Evolutionary conservation across 2,113 vertebrate species (phyloP), one percentile per base, ranked within the genome.

Genomic region (Cavia aperea): DNA sequence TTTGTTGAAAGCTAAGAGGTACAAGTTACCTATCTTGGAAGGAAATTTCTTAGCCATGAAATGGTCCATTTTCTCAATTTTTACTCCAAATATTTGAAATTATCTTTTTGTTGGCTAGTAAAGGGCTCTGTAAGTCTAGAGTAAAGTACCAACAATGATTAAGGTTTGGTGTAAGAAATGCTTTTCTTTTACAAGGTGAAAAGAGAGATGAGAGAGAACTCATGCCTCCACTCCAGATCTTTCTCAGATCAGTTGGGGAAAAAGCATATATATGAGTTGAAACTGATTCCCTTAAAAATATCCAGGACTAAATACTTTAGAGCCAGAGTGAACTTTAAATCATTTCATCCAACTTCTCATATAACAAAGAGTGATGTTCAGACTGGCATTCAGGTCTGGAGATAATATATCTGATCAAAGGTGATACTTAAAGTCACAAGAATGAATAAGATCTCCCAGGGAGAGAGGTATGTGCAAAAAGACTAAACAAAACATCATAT

Each of bases 171-270:
- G 26, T 43, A 18, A 58, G 13, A 13, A 43, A 36, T 9, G 29
- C 7, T 26, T 79, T 46, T 43, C 68, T 39, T 33, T 58, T 39
- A 23, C 5, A 58, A n/a, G 14, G 33, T 24, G 62, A 68, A 77
- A 31, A 18, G 39, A 33, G 31, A n/a, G 18, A 11, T 51, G 31
- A 18, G 72, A 21, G 33, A 78, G 39, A 7, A 19, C 33, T 56
- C 3, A 2, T 9, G 23, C 2, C 31, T 33, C 18, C 11, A 29
- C 1, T 26, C 31, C 12, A 36, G 63, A 33, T 0, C 5, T 11
- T 39, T 60, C 77, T 72, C 1, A 1, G 51, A 29, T 14, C 36
- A 15, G 21, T 16, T 29, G 0, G 26, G 81, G 36, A 58, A 19
- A 49, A 18, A 31, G 24, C 0, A 33, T 3, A 5, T 7, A 19